These are phyloP conservation scores for Cololabis saira DNA, from an alignment of 2,113 vertebrate species.

Conservation along the genomic window DNA sequence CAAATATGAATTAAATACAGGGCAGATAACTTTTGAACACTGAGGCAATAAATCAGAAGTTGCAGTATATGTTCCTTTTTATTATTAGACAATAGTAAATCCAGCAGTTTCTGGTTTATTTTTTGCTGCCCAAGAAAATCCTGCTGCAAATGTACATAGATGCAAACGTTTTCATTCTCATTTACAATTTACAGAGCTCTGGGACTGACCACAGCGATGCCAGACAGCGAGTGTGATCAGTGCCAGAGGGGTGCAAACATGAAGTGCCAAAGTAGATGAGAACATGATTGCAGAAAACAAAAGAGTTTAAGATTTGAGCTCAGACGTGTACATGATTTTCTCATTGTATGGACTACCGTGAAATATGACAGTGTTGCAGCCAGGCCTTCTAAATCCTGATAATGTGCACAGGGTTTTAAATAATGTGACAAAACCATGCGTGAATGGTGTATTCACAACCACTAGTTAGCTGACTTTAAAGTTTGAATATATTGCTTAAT, in stretches of 20 bases:
- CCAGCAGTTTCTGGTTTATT: too few relatives aligned
- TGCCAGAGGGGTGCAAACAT: constrained; percentile 22
- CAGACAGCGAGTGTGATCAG: constrained; percentile 35
- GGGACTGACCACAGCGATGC: constrained; percentile 41
- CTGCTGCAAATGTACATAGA: constrained; percentile 41
- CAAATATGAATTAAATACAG: constrained; percentile 73
- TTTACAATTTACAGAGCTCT: constrained; percentile 59
- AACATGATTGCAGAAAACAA: too few relatives aligned
- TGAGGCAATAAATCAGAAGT: constrained; percentile 55
- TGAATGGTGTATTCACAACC: too few relatives aligned
- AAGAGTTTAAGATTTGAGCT: too few relatives aligned
- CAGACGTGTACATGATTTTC: too few relatives aligned
- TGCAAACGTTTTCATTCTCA: constrained; percentile 14
- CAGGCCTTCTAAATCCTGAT: too few relatives aligned
- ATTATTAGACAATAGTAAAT: constrained; percentile 56
- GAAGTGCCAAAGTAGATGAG: constrained; percentile 39
- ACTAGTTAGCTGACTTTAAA: too few relatives aligned
- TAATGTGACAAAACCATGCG: background rate
- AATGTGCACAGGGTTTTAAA: constrained; percentile 9
- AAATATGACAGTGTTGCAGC: too few relatives aligned
- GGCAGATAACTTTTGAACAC: constrained; percentile 47
- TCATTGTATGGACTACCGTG: too few relatives aligned
- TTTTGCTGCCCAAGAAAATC: constrained; percentile 28
- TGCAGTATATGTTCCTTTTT: constrained; percentile 45
- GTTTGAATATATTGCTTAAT: too few relatives aligned